Evolutionary conservation across 2,113 vertebrate genomes (phyloP), one percentile per base, ranked within the genome.

Genomic region (Probosciger aterrimus): DNA sequence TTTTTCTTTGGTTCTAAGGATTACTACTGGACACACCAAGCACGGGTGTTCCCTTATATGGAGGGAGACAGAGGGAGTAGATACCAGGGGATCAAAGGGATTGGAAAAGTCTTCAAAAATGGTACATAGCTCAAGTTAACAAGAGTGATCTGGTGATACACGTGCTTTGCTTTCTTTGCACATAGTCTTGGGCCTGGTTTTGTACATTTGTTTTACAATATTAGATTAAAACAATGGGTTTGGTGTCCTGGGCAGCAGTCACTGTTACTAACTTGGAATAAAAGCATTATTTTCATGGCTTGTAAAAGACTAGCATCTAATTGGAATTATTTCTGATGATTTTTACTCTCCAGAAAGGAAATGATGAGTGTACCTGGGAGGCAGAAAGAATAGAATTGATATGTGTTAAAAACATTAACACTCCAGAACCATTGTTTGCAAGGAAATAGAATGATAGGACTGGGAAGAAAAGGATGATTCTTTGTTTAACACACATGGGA

Each of bases 1-100:
- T 99, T 99, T 98, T 99, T 99, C 98, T 99, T 99, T 90, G 99
- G 99, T 89, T 99, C 99, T 88, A 99, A 99, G 97, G 99, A 99
- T 98, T 99, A 99, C 97, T 99, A 99, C 96, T 99, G 99, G 99
- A 99, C 99, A 0, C 99, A 99, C 96, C 99, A 99, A 98, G 99
- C 99, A 9, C 98, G 99, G 49, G 99, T 99, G 63, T 99, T 99
- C 96, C 99, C 99, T 12, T 99, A 99, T 94, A 99, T 99, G 99
- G 99, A 99, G 97, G 99, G 99, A 67, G 99, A 99, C 97, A 93
- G 99, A 59, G 99, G 99, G 78, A 99, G 98, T 97, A 99, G 98
- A 97, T 97, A 99, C 96, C 99, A 99, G 84, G 98, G 98, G 88
- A 99, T 98, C 93, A 98, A 97, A 95, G 98, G 98, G 68, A 99